Percentiles rank a stretch among this genome's conserved stretches.
phyloP scores from a whole-genome alignment of 2,888 invertebrate genomes.

The Chouioia cunea region DNA sequence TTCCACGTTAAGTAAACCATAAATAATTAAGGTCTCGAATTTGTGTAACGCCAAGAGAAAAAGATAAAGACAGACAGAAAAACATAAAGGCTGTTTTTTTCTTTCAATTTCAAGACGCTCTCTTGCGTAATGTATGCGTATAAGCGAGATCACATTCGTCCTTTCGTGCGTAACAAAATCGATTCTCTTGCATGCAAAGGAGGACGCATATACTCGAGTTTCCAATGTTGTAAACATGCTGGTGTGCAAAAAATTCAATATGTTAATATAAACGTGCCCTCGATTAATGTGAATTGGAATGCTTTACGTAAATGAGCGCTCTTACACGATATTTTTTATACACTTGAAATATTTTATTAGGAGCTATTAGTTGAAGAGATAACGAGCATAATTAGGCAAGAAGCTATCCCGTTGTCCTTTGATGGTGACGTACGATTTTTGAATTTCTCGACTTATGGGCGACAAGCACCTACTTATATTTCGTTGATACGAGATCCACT shows the following conservation, averaged over 20 bases:
- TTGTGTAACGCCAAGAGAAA: too few relatives aligned
- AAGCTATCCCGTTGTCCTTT: conserved; percentile 74
- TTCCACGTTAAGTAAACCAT: too few relatives aligned
- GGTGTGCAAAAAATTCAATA: conserved; percentile 1
- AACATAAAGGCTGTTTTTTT: too few relatives aligned
- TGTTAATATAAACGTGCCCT: not conserved
- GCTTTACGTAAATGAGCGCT: not conserved
- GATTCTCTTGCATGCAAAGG: not conserved
- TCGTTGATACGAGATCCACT: conserved; percentile 75
- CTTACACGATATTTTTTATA: too few relatives aligned
- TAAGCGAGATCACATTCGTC: too few relatives aligned
- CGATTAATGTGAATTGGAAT: too few relatives aligned
- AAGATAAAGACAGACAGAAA: too few relatives aligned
- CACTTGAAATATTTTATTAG: conserved; percentile 61
- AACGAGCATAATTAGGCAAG: conserved; percentile 69
- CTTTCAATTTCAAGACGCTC: too few relatives aligned
- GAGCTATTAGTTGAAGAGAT: conserved; percentile 71
- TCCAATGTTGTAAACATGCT: not conserved
- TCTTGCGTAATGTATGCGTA: too few relatives aligned
- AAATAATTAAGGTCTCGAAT: too few relatives aligned
- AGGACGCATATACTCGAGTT: not conserved
- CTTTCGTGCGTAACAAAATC: not conserved
- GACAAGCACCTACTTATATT: conserved; percentile 73
- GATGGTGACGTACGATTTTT: conserved; percentile 74
- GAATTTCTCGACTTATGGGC: conserved; percentile 73